Conservation (phyloP, 2,797 vertebrate species). For the Galaxias olidus region DNA sequence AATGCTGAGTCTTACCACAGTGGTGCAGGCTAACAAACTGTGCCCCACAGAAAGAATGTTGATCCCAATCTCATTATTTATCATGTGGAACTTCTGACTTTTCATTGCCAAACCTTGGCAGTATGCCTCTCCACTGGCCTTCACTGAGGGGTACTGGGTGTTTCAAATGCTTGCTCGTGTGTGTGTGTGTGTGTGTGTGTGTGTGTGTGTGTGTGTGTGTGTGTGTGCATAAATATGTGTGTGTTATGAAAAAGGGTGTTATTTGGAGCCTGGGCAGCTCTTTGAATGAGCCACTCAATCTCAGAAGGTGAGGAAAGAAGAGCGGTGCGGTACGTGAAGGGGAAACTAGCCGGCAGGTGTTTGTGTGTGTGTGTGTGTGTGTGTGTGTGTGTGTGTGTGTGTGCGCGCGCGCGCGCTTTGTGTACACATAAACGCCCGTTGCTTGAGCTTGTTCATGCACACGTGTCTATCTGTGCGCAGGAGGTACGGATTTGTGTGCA, state of each 20-base stretch:
- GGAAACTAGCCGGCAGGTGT: background rate
- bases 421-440: no score
- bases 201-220: background rate
- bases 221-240: background rate
- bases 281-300: background rate
- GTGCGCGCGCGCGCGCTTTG: background rate
- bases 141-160: no score
- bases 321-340: background rate
- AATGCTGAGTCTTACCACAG: no score
- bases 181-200: slow-evolving; percentile 1
- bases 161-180: background rate
- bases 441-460: no score
- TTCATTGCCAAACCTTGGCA: no score
- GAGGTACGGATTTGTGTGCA: background rate
- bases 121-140: no score
- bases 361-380: background rate
- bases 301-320: background rate
- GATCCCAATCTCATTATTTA: no score
- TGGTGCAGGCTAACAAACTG: no score
- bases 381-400: slow-evolving; percentile 2
- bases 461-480: background rate
- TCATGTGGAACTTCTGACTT: no score
- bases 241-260: background rate
- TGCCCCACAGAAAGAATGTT: no score
- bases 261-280: background rate